phyloP scores from a whole-genome alignment of 92 coral and sea anemone genomes.

The Epizoanthus fatuus region DNA sequence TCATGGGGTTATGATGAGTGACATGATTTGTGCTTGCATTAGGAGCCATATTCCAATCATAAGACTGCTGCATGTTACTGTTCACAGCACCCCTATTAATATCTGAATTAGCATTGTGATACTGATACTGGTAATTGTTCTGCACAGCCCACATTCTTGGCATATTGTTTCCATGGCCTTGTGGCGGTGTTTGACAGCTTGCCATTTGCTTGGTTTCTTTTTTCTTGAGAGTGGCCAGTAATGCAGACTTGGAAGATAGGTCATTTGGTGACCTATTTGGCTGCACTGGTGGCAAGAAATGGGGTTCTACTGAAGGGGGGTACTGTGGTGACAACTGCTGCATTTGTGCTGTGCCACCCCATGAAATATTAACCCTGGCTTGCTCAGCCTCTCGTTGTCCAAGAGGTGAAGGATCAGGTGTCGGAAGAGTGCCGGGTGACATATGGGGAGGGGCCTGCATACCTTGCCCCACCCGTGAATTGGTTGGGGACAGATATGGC shows the following conservation, averaged over 20 bases:
- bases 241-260: conserved; percentile 36
- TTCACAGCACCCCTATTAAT: conserved; percentile 12
- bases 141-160: conserved; percentile 21
- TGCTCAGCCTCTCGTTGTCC: conserved; percentile 81
- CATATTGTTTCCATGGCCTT: conserved; percentile 20
- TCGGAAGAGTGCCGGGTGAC: conserved; percentile 83
- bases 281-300: conserved; percentile 35
- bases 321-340: conserved; percentile 51
- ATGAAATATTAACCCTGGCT: conserved; percentile 89
- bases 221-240: conserved; percentile 32
- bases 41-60: conserved; percentile 28
- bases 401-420: conserved; percentile 90
- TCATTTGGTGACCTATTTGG: conserved; percentile 39
- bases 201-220: conserved; percentile 26
- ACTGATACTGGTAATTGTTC: conserved; percentile 10
- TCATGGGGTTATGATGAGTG: conserved; percentile 36
- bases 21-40: conserved; percentile 36
- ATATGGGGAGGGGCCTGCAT: conserved; percentile 55
- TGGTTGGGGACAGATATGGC: conserved; percentile 73
- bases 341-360: conserved; percentile 80
- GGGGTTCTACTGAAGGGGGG: conserved; percentile 46
- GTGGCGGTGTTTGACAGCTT: conserved; percentile 20
- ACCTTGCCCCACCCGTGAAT: conserved; percentile 63
- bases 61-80: conserved; percentile 37
- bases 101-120: conserved; percentile 3